Evolutionary conservation across 2,888 invertebrate species (phyloP).

Genomic region (Drosophila dives): DNA sequence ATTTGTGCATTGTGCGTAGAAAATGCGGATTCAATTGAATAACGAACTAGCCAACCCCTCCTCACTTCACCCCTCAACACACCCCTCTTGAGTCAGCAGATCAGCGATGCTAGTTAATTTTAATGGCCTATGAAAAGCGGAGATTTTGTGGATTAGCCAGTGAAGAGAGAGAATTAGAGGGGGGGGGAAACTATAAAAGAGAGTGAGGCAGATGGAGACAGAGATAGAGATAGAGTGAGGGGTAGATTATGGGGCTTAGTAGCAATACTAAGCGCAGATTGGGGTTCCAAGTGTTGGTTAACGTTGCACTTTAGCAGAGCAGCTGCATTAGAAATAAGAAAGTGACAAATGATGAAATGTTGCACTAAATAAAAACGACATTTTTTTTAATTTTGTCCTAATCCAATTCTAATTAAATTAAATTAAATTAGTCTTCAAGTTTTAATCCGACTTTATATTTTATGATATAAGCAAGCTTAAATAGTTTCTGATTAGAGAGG

Average conservation of each 20-base stretch:
- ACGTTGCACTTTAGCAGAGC: not conserved
- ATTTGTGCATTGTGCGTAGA: constrained; percentile 69
- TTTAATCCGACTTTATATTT: not conserved
- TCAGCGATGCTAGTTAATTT: constrained; percentile 69
- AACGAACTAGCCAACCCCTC: not conserved
- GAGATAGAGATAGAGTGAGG: not conserved
- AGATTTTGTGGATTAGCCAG: constrained; percentile 70
- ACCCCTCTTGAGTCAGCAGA: not conserved
- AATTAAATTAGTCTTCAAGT: not conserved
- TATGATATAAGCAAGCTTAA: too few relatives aligned
- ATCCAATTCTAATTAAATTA: not conserved
- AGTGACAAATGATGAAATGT: not conserved
- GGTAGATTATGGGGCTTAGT: constrained; percentile 9
- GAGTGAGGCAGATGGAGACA: not conserved
- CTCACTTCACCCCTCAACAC: not conserved
- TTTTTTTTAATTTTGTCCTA: not conserved
- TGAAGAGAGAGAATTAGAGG: constrained; percentile 21
- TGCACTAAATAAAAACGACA: not conserved
- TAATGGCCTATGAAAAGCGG: constrained; percentile 75
- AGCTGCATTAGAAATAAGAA: not conserved
- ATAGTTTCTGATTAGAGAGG: not conserved
- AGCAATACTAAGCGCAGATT: not conserved
- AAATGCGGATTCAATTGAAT: constrained; percentile 62
- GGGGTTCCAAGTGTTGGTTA: constrained; percentile 9
- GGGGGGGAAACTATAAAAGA: not conserved